phyloP scores from a whole-genome alignment of 2,113 vertebrate species.

The Anser cygnoides region DNA sequence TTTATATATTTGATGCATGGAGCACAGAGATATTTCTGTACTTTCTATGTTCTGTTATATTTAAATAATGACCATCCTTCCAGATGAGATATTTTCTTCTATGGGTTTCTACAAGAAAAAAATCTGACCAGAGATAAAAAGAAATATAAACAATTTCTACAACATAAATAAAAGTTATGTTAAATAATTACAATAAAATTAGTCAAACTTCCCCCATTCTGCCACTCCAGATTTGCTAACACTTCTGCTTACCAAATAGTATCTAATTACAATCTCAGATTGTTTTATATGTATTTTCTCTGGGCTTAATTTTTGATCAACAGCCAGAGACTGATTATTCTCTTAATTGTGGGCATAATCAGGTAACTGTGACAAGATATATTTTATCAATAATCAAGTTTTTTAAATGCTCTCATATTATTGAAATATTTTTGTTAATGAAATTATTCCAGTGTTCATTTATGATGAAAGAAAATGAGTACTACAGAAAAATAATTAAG shows the following conservation, averaged over 20 bases:
- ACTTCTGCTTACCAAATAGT: not conserved
- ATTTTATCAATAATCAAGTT: slow-evolving; percentile 18
- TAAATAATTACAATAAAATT: not conserved
- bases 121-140: not conserved
- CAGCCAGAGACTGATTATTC: not conserved
- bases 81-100: not conserved
- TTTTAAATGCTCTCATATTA: not conserved
- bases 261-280: not conserved
- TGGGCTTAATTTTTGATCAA: slow-evolving; percentile 11
- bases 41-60: not conserved
- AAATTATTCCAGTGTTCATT: not conserved
- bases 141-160: not conserved
- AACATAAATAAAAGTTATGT: not conserved
- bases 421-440: not conserved
- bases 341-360: not conserved
- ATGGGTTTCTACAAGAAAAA: not conserved
- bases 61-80: not conserved
- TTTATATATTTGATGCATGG: not conserved
- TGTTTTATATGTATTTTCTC: not conserved
- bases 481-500: slow-evolving; percentile 25
- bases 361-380: not conserved
- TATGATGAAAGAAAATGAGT: slow-evolving; percentile 27
- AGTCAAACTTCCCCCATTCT: not conserved
- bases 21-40: not conserved
- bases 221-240: not conserved